These are phyloP conservation scores for Dryococelus australis DNA, from an alignment of 2,888 invertebrate genomes.

Conservation along the genomic window DNA sequence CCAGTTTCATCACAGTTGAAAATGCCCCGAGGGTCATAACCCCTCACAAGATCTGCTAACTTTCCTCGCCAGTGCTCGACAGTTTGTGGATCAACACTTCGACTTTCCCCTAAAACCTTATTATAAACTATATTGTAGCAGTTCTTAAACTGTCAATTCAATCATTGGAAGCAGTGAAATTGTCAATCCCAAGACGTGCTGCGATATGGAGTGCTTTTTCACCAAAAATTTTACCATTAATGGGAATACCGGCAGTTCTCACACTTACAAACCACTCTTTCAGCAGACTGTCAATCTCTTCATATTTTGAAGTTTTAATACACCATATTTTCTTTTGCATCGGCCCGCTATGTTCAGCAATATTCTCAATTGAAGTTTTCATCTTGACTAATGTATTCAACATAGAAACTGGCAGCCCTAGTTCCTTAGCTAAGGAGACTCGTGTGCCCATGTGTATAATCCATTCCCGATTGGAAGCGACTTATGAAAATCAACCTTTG, in stretches of 20 bases:
- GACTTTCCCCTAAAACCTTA: conserved; percentile 30
- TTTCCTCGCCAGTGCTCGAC: conserved; percentile 29
- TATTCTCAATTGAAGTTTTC: neutral
- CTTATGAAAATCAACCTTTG: too few relatives aligned
- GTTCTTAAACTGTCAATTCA: conserved; percentile 36
- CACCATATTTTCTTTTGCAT: neutral
- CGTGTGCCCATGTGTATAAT: too few relatives aligned
- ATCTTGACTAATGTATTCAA: neutral
- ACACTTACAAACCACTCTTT: conserved; percentile 52
- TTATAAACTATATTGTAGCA: conserved; percentile 26
- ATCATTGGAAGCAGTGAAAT: too few relatives aligned
- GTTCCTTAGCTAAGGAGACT: neutral
- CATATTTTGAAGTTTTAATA: neutral
- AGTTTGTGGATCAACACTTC: conserved; percentile 30
- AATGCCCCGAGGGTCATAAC: neutral
- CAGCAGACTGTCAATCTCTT: neutral
- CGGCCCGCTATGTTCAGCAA: neutral
- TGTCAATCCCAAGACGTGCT: too few relatives aligned
- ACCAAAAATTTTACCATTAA: neutral
- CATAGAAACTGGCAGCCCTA: neutral
- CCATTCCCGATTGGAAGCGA: too few relatives aligned
- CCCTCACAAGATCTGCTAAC: neutral
- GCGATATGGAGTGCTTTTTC: neutral
- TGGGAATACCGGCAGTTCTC: neutral
- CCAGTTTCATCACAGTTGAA: conserved; percentile 32